A percentile compares a stretch with the other conserved stretches of the same genome.
phyloP scores from a whole-genome alignment of 1,140 invertebrate species.

The Aricia agestis region DNA sequence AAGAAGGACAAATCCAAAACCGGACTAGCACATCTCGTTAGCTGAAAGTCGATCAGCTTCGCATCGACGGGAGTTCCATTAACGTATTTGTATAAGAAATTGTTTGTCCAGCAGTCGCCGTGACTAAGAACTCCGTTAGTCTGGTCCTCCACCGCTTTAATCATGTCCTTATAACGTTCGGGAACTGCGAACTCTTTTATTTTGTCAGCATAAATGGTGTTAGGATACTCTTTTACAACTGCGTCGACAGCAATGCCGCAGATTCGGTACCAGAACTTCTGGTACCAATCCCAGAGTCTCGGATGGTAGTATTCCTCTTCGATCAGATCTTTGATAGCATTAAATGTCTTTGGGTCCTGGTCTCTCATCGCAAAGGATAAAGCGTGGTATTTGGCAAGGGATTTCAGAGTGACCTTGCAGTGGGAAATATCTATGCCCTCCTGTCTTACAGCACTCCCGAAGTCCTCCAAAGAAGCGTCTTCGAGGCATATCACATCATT shows the following conservation, averaged over 20 bases:
- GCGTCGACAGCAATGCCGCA: constrained; percentile 78
- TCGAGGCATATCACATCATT: constrained; percentile 82
- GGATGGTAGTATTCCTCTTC: constrained; percentile 79
- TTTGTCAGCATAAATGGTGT: constrained; percentile 76
- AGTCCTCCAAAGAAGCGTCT: constrained; percentile 78
- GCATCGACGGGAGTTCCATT: constrained; percentile 66
- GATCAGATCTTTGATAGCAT: constrained; percentile 54
- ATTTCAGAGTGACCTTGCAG: constrained; percentile 74
- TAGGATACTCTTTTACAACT: constrained; percentile 79
- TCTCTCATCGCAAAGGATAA: constrained; percentile 82
- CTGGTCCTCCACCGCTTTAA: constrained; percentile 42
- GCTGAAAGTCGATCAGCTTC: constrained; percentile 83
- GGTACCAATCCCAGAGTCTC: constrained; percentile 79
- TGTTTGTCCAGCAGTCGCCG: constrained; percentile 85
- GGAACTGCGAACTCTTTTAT: constrained; percentile 76
- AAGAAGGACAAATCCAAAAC: constrained; percentile 80
- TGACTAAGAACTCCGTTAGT: constrained; percentile 79
- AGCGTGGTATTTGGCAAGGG: constrained; percentile 82
- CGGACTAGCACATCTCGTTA: constrained; percentile 78
- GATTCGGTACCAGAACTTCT: constrained; percentile 76
- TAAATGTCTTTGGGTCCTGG: constrained; percentile 77
- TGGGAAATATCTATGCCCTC: constrained; percentile 74
- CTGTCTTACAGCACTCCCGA: constrained; percentile 68
- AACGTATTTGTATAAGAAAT: constrained; percentile 79
- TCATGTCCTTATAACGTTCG: constrained; percentile 58